Percentiles rank a stretch among this genome's conserved stretches.
phyloP scores from a whole-genome alignment of 1,140 invertebrate species.

The Cydia pomonella region DNA sequence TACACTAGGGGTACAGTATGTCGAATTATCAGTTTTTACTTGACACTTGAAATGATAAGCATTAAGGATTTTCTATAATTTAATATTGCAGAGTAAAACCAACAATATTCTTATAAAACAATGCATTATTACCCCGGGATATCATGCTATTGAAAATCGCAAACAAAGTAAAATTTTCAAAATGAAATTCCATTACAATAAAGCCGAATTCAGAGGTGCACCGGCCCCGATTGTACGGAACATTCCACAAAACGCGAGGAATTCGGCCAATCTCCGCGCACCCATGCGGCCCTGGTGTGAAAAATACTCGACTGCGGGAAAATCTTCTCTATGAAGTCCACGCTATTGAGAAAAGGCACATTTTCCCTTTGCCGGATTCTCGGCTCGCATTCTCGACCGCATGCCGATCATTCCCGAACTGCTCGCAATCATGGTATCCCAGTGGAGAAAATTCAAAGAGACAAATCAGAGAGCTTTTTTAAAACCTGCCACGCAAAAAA shows the following conservation, averaged over 20 bases:
- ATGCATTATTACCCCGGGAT: too few species aligned
- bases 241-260: slow-evolving; percentile 46
- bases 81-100: too few species aligned
- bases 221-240: slow-evolving; percentile 17
- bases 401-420: slow-evolving; percentile 65
- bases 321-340: slow-evolving; percentile 69
- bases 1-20: too few species aligned
- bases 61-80: too few species aligned
- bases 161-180: background rate
- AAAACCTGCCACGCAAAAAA: slow-evolving; percentile 48
- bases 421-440: slow-evolving; percentile 52
- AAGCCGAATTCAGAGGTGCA: slow-evolving; percentile 3
- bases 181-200: slow-evolving; percentile 20
- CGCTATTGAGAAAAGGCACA: slow-evolving; percentile 39
- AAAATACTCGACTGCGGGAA: slow-evolving; percentile 80
- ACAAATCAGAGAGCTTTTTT: slow-evolving; percentile 70
- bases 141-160: background rate
- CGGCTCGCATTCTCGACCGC: slow-evolving; percentile 42
- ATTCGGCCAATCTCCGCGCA: slow-evolving; percentile 35
- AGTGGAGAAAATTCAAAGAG: slow-evolving; percentile 75
- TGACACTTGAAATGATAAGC: too few species aligned
- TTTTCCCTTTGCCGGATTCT: slow-evolving; percentile 42
- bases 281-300: slow-evolving; percentile 64
- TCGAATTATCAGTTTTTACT: too few species aligned
- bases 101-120: too few species aligned